These are phyloP conservation scores for Catharus bicknelli DNA, from an alignment of 2,113 vertebrate genomes.

Conservation along the genomic window DNA sequence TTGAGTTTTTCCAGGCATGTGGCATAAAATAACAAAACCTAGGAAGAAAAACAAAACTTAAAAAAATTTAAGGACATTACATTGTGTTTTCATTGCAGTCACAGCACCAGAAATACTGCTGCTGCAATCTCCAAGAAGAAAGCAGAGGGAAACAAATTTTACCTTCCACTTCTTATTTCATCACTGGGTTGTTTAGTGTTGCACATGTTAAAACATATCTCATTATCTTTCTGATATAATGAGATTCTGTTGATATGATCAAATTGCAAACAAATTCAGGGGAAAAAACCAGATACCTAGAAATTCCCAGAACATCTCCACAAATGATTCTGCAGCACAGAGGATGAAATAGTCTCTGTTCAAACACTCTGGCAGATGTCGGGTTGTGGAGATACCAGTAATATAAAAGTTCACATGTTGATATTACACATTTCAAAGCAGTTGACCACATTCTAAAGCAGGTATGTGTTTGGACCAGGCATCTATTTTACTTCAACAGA, in stretches of 20 bases:
- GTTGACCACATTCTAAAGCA: background rate
- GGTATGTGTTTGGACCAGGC: background rate
- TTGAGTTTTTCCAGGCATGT: background rate
- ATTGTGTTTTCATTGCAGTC: background rate
- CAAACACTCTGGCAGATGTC: background rate
- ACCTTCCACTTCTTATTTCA: background rate
- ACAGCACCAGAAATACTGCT: background rate
- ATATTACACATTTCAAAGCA: background rate
- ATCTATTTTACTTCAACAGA: background rate
- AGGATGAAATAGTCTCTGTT: background rate
- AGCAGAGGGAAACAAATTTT: background rate
- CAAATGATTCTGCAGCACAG: background rate
- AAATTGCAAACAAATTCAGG: background rate
- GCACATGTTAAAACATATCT: background rate
- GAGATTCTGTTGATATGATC: background rate
- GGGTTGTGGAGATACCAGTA: rapidly evolving
- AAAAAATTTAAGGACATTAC: background rate
- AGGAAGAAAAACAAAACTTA: background rate
- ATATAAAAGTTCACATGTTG: background rate
- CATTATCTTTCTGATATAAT: background rate
- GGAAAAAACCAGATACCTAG: background rate
- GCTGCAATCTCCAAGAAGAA: background rate
- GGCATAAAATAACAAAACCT: background rate
- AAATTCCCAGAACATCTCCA: background rate
- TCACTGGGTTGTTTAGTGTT: background rate